phyloP scores from a whole-genome alignment of 92 coral and sea anemone genomes.

The Palythoa grandis region DNA sequence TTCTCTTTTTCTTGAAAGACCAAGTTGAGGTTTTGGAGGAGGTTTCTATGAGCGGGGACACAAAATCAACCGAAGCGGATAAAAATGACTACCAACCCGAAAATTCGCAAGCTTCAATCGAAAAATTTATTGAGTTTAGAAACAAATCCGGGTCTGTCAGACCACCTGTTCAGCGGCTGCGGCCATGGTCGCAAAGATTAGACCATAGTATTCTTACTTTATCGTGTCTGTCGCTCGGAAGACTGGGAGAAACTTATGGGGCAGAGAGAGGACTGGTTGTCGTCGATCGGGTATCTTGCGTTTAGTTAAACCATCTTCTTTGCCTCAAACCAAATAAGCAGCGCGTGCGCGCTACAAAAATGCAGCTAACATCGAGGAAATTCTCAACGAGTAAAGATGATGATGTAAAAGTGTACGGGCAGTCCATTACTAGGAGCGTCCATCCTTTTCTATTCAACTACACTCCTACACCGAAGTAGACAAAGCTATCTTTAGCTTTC shows the following conservation, averaged over 20 bases:
- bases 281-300: conserved; percentile 69
- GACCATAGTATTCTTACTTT: conserved; percentile 59
- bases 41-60: conserved; percentile 21
- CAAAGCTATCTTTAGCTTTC: too few species aligned
- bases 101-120: neutral
- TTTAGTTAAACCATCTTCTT: conserved; percentile 16
- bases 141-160: conserved; percentile 38
- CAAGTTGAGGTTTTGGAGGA: conserved; percentile 23
- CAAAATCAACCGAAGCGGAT: conserved; percentile 12
- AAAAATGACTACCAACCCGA: neutral
- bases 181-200: conserved; percentile 54
- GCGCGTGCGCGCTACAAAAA: neutral
- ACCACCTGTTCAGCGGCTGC: conserved; percentile 32
- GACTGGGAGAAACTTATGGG: conserved; percentile 77
- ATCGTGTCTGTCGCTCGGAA: conserved; percentile 63
- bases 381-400: neutral
- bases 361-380: neutral
- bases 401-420: neutral
- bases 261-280: conserved; percentile 54
- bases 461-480: too few species aligned
- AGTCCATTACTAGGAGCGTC: too few species aligned
- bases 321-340: neutral
- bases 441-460: too few species aligned
- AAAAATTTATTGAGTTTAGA: conserved; percentile 42
- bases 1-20: conserved; percentile 60